Conservation (phyloP, 92 coral and sea anemone genomes). For the Epizoanthus stellaris region DNA sequence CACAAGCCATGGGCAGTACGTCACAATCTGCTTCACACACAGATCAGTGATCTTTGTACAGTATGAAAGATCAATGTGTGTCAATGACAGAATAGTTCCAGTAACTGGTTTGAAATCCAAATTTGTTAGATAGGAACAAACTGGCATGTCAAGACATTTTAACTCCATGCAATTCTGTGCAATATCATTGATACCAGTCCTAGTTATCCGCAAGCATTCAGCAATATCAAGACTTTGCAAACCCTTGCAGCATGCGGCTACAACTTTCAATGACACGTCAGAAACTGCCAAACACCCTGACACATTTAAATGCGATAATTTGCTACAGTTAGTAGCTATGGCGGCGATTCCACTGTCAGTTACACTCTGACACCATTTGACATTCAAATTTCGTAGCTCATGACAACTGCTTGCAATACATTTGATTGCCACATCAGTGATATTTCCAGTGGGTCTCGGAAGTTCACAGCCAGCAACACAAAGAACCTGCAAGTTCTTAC, state of each 20-base stretch:
- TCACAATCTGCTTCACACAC: conserved; percentile 63
- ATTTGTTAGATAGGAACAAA: conserved; percentile 73
- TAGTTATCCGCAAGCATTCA: conserved; percentile 79
- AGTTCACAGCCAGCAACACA: conserved; percentile 84
- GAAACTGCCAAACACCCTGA: conserved; percentile 87
- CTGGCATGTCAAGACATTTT: conserved; percentile 76
- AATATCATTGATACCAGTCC: conserved; percentile 67
- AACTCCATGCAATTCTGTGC: conserved; percentile 76
- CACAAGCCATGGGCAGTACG: conserved; percentile 58
- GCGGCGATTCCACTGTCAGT: conserved; percentile 78
- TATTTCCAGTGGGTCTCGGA: conserved; percentile 78
- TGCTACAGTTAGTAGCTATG: conserved; percentile 71
- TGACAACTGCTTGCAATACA: conserved; percentile 70
- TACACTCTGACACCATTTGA: conserved; percentile 85
- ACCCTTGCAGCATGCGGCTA: conserved; percentile 70
- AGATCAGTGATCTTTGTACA: conserved; percentile 79
- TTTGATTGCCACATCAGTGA: conserved; percentile 82
- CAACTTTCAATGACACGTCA: conserved; percentile 70
- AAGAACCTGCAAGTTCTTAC: conserved; percentile 66
- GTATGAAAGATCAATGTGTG: conserved; percentile 71
- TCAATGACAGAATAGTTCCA: conserved; percentile 37
- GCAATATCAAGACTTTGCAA: conserved; percentile 65
- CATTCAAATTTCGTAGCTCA: conserved; percentile 58
- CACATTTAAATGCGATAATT: conserved; percentile 67
- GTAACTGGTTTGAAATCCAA: conserved; percentile 63